phyloP scores from a whole-genome alignment of 2,113 vertebrate species.

The Muntiacus reevesi region DNA sequence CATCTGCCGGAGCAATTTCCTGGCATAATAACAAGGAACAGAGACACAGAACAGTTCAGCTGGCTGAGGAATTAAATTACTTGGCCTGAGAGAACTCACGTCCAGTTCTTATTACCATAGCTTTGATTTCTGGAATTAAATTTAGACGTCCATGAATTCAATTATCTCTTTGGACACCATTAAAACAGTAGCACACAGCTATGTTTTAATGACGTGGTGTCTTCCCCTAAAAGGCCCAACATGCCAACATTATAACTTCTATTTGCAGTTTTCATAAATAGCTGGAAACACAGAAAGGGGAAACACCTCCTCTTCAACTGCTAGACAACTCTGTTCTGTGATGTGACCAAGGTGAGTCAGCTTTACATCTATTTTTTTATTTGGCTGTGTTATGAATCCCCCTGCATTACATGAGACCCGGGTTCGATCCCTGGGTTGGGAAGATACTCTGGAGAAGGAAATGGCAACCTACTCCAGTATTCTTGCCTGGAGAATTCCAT shows the following conservation, averaged over 20 bases:
- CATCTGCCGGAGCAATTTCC: constrained; percentile 19
- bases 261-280: neutral
- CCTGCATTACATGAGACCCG: neutral
- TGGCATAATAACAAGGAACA: constrained; percentile 35
- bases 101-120: constrained; percentile 39
- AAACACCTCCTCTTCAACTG: neutral
- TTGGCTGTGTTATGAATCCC: neutral
- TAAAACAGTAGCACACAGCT: neutral
- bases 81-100: constrained; percentile 34
- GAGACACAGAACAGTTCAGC: constrained; percentile 30
- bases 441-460: neutral
- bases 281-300: neutral
- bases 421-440: neutral
- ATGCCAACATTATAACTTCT: neutral
- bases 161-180: constrained; percentile 35
- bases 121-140: constrained; percentile 65
- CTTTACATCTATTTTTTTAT: neutral
- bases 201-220: neutral
- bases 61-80: constrained; percentile 61
- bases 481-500: neutral
- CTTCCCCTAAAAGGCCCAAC: neutral
- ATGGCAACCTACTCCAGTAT: neutral
- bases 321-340: neutral
- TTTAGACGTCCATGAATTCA: constrained; percentile 53
- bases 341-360: neutral